These are phyloP conservation scores for Melopsittacus undulatus DNA, from an alignment of 2,797 vertebrate genomes.

Conservation along the genomic window DNA sequence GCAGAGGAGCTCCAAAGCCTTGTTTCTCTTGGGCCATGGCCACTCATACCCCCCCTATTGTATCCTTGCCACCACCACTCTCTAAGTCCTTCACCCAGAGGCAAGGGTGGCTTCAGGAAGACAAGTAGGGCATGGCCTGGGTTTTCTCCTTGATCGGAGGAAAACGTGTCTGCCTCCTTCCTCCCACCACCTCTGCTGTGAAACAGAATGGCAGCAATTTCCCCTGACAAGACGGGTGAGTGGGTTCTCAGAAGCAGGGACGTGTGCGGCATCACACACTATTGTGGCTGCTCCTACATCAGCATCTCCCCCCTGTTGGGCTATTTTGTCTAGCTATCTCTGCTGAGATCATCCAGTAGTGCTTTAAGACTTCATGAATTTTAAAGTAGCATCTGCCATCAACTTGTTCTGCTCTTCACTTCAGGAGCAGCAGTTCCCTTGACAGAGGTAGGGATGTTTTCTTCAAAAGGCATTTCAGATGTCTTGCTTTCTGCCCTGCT, in stretches of 20 bases:
- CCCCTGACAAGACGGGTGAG: slow-evolving; percentile 18
- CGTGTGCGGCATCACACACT: neutral
- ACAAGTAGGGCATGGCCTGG: neutral
- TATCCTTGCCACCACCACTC: neutral
- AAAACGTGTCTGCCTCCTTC: slow-evolving; percentile 2
- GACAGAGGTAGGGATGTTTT: neutral
- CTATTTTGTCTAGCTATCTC: slow-evolving; percentile 52
- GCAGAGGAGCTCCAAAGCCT: neutral
- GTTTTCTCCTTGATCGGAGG: slow-evolving; percentile 8
- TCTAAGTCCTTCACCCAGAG: neutral
- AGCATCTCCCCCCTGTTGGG: neutral
- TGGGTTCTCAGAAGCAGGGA: slow-evolving; percentile 25
- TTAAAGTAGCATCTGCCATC: slow-evolving; percentile 21
- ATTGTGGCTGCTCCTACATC: slow-evolving; percentile 50
- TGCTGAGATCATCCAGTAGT: slow-evolving; percentile 16
- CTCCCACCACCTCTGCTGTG: slow-evolving; percentile 5
- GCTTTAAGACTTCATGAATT: slow-evolving; percentile 36
- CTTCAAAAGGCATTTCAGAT: neutral
- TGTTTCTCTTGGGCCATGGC: neutral
- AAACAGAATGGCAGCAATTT: slow-evolving; percentile 45
- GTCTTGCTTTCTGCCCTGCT: neutral
- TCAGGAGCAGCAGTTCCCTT: neutral
- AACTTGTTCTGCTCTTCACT: neutral
- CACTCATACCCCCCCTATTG: neutral
- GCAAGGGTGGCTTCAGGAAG: neutral